Base-by-base conservation (phyloP, 2,888 invertebrate genomes). In the Nysson spinosus region DNA sequence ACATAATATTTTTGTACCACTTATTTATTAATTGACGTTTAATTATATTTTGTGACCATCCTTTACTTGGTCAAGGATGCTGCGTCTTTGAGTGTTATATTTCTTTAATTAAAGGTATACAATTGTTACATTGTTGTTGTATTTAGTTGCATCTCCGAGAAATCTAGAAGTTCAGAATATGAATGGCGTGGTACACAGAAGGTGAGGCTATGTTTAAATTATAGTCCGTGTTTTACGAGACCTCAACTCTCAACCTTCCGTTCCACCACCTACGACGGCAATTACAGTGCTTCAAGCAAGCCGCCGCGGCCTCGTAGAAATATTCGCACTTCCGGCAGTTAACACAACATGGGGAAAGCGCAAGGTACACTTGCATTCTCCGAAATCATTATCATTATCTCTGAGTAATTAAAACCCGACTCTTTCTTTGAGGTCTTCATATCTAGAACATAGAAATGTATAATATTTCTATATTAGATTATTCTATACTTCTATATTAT, bases 141-240 rank as follows among this genome's bases (percentile, higher is more conserved):
- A 12, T 26, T 34, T 34, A 12, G 9, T 12, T 34, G 30, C 22
- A 14, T 4, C 6, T 17, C 14, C 20, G n/a, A 17, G 14, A 32
- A 28, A 47, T 24, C 17, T 47, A 46, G 49, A 60, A 54, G 68
- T 61, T 57, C 20, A 30, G 47, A 61, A 58, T 52, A 75, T 75
- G 78, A 72, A 78, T 73, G 76, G 75, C 47, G 60, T 43, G 47
- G 58, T 60, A 55, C 61, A 68, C 65, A 56, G 67, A 80, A 81
- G n/a, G 75, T 78, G 77, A 82, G 73, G 75, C 80, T 82, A 83
- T 81, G 83, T 83, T 83, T 83, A 82, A 83, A 83, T 83, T 83
- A 83, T 80, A 80, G 80, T 71, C 43, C 68, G 71, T 79, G 77
- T 74, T 83, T 83, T 83, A 83, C 76, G 82, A 82, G 77, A 73